Conservation (phyloP, 2,888 invertebrate species). For the Rotaria macrura region DNA sequence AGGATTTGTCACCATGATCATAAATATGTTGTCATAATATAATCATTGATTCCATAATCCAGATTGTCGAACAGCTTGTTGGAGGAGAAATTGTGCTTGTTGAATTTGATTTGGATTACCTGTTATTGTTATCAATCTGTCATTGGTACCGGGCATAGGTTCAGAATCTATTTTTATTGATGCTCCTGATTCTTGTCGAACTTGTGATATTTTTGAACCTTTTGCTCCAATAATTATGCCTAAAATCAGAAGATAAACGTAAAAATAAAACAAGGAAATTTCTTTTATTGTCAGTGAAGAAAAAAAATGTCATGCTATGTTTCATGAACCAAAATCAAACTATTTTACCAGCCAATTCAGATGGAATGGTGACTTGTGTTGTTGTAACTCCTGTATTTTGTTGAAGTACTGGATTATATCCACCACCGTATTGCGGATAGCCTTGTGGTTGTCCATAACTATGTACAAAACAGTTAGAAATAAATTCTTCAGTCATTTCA, state of each 20-base stretch:
- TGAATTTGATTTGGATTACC: slow-evolving; percentile 58
- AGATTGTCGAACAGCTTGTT: slow-evolving; percentile 11
- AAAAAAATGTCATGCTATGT: neutral
- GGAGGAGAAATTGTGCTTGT: neutral
- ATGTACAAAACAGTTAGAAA: neutral
- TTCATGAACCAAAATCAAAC: no score
- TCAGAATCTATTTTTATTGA: slow-evolving; percentile 83
- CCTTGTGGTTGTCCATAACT: neutral
- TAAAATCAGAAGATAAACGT: neutral
- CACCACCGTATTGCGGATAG: neutral
- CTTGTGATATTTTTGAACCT: slow-evolving; percentile 86
- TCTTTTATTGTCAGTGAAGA: no score
- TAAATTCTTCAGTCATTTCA: neutral
- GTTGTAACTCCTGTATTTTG: neutral
- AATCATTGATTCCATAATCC: slow-evolving; percentile 19
- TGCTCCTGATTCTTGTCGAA: slow-evolving; percentile 86
- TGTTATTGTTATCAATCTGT: slow-evolving; percentile 89
- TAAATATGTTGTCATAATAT: neutral
- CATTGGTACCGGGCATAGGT: slow-evolving; percentile 70
- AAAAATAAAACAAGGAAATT: no score
- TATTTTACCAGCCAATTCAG: slow-evolving; percentile 55
- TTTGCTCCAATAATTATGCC: slow-evolving; percentile 98
- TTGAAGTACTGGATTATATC: neutral
- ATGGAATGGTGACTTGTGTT: slow-evolving; percentile 10
- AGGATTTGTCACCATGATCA: neutral